Percentiles rank a stretch among this genome's conserved stretches.
phyloP scores from a whole-genome alignment of 2,113 vertebrate species.

The Fulmarus glacialis region DNA sequence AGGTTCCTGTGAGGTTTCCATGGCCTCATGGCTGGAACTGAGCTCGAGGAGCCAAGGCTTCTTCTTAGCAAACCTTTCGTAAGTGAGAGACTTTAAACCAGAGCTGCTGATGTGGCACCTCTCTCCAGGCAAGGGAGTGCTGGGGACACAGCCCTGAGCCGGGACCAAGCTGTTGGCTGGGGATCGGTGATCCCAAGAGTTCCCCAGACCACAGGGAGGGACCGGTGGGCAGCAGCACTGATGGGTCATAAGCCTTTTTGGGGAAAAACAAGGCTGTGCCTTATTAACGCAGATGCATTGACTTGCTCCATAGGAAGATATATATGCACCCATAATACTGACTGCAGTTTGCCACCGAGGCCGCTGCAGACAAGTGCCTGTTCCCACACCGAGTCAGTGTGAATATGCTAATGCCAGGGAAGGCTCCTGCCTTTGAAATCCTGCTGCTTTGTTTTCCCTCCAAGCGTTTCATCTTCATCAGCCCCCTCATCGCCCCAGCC shows the following conservation, averaged over 20 bases:
- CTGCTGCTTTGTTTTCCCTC: not conserved
- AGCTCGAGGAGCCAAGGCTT: not conserved
- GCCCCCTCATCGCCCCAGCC: not conserved
- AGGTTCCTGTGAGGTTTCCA: not conserved
- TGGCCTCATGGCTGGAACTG: not conserved
- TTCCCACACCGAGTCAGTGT: not conserved
- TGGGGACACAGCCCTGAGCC: not conserved
- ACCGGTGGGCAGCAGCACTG: not conserved
- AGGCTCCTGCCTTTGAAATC: constrained; percentile 27
- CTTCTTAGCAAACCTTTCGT: not conserved
- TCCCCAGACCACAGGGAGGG: not conserved
- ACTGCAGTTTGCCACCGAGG: not conserved
- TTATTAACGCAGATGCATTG: not conserved
- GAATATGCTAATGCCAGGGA: not conserved
- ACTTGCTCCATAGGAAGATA: not conserved
- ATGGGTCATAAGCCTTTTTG: not conserved
- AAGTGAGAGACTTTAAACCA: not conserved
- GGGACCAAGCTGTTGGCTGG: not conserved
- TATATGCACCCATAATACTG: fast-evolving
- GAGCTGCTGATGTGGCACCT: not conserved
- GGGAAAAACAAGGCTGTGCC: not conserved
- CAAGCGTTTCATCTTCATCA: not conserved
- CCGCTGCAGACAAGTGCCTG: not conserved
- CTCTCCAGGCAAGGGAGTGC: not conserved
- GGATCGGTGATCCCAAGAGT: fast-evolving